phyloP scores from a whole-genome alignment of 2,797 vertebrate genomes.

The Acanthiza pusilla region DNA sequence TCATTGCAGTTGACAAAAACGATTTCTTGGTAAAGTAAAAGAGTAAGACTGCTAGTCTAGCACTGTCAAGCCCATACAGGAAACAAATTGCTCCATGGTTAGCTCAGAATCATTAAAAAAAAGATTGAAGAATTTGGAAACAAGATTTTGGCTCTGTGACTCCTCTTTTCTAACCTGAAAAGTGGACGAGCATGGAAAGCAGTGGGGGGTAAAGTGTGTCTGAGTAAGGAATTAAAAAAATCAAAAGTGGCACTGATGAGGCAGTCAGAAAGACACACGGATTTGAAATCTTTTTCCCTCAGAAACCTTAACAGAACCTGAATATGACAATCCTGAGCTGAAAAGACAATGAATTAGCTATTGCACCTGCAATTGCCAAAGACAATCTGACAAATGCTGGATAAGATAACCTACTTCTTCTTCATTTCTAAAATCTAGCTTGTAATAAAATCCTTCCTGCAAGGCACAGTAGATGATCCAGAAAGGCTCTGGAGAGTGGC shows the following conservation, averaged over 20 bases:
- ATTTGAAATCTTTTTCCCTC: background rate
- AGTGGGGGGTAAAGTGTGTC: background rate
- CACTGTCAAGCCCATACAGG: background rate
- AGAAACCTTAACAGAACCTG: background rate
- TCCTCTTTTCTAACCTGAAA: background rate
- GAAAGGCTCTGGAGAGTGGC: background rate
- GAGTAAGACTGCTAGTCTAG: background rate
- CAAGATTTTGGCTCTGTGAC: background rate
- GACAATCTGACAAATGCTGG: background rate
- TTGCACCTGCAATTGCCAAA: background rate
- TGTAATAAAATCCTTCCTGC: background rate
- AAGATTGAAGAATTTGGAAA: background rate
- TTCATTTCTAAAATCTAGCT: background rate
- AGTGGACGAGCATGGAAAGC: background rate
- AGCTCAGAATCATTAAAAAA: background rate
- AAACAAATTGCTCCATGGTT: background rate
- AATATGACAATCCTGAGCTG: background rate
- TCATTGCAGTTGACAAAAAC: background rate
- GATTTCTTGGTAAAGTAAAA: background rate
- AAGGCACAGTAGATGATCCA: background rate
- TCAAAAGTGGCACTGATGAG: background rate
- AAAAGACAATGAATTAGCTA: background rate
- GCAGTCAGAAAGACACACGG: background rate
- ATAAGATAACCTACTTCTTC: background rate
- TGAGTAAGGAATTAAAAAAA: background rate